Conservation (phyloP, 2,888 invertebrate genomes). For the Drosophila cracens region DNA sequence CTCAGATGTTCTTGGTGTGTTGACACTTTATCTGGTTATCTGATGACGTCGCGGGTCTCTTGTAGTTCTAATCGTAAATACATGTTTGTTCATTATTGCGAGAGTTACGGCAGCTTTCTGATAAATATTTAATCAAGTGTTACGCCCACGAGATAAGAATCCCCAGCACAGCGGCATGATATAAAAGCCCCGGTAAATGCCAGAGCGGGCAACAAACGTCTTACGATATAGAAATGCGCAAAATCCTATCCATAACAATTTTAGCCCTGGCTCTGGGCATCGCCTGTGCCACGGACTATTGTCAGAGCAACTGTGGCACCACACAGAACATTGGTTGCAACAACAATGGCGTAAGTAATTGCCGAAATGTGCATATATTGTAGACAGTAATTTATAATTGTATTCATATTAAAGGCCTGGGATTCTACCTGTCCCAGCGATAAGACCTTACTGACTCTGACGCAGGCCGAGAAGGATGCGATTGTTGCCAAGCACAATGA, state of each 20-base stretch:
- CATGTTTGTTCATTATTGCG: not conserved
- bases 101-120: not conserved
- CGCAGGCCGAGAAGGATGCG: constrained; percentile 26
- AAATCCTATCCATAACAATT: constrained; percentile 24
- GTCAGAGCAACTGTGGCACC: constrained; percentile 46
- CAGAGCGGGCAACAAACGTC: constrained; percentile 34
- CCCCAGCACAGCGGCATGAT: not conserved
- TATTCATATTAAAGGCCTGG: constrained; percentile 45
- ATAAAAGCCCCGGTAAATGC: constrained; percentile 47
- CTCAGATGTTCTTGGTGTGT: not conserved
- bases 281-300: constrained; percentile 54
- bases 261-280: constrained; percentile 37
- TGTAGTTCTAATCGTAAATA: not conserved
- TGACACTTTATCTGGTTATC: not conserved
- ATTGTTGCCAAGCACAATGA: constrained; percentile 58
- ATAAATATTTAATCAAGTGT: constrained; percentile 73
- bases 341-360: constrained; percentile 58
- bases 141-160: constrained; percentile 31
- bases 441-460: constrained; percentile 26
- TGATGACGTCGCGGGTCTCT: constrained; percentile 3
- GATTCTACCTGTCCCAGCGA: constrained; percentile 50
- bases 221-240: constrained; percentile 46
- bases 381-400: not conserved
- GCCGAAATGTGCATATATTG: not conserved
- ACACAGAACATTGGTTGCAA: constrained; percentile 62